These are phyloP conservation scores for Mesoclemmys tuberculata DNA, from an alignment of 2,113 vertebrate species.

Conservation along the genomic window DNA sequence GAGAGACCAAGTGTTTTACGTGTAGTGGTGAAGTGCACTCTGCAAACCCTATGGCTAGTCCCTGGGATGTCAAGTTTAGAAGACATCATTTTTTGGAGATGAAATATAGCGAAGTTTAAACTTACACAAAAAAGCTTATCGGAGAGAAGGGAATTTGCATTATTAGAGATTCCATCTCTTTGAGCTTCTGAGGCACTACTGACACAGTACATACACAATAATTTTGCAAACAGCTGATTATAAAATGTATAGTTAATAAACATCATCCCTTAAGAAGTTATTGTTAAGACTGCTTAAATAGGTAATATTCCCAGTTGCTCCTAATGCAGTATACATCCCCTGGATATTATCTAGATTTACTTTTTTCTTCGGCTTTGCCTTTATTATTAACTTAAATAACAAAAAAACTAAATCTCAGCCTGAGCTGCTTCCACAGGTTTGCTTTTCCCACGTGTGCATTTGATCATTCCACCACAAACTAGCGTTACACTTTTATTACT, in stretches of 20 bases:
- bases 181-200: background rate
- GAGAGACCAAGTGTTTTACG: constrained; percentile 32
- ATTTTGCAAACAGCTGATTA: constrained; percentile 36
- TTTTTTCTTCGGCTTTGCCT: constrained; percentile 10
- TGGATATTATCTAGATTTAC: constrained; percentile 11
- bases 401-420: background rate
- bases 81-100: background rate
- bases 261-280: constrained; percentile 5
- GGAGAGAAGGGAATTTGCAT: background rate
- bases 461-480: background rate
- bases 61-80: background rate
- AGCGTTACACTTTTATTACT: background rate
- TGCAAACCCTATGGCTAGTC: background rate
- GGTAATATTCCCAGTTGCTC: background rate
- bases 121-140: background rate
- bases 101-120: constrained; percentile 3
- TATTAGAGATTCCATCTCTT: background rate
- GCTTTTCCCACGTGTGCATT: fast-evolving
- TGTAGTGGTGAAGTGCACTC: background rate
- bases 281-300: background rate
- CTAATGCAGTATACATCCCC: background rate
- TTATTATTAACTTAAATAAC: background rate
- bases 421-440: background rate
- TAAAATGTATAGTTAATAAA: constrained; percentile 49
- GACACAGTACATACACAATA: background rate